Evolutionary conservation across 1,140 invertebrate genomes (phyloP).

Genomic region (Periplaneta americana): DNA sequence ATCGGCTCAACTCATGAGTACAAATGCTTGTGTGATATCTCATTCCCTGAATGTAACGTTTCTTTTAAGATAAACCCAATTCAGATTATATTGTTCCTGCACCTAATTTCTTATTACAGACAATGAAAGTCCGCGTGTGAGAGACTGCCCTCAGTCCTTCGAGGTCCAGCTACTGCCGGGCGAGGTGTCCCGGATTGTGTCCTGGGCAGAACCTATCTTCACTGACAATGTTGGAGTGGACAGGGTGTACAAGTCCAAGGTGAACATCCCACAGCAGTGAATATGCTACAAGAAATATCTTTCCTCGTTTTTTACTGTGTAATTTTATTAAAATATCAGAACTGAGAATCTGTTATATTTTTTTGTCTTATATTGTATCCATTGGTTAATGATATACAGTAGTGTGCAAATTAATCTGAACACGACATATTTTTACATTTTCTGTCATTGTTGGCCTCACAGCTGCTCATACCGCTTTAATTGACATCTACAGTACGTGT

Average conservation of each 20-base stretch:
- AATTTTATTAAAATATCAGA: too few species aligned
- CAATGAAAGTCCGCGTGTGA: slow-evolving; percentile 48
- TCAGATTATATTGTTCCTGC: not conserved
- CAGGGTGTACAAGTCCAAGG: slow-evolving; percentile 55
- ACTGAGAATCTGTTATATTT: too few species aligned
- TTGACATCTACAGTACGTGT: too few species aligned
- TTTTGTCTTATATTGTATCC: too few species aligned
- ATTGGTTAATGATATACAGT: too few species aligned
- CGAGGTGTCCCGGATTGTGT: slow-evolving; percentile 47
- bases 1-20: not conserved
- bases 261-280: too few species aligned
- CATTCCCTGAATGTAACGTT: not conserved
- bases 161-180: slow-evolving; percentile 48
- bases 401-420: too few species aligned
- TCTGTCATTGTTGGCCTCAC: too few species aligned
- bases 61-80: not conserved
- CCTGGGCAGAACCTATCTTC: slow-evolving; percentile 64
- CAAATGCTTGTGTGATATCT: not conserved
- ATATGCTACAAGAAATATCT: too few species aligned
- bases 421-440: too few species aligned
- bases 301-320: too few species aligned
- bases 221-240: slow-evolving; percentile 53
- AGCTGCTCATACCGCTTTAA: too few species aligned
- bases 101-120: slow-evolving; percentile 35
- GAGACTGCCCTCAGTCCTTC: slow-evolving; percentile 57